A percentile compares a stretch with the other conserved stretches of the same genome.
phyloP scores from a whole-genome alignment of 2,888 invertebrate genomes.

The Copidosoma aretas region DNA sequence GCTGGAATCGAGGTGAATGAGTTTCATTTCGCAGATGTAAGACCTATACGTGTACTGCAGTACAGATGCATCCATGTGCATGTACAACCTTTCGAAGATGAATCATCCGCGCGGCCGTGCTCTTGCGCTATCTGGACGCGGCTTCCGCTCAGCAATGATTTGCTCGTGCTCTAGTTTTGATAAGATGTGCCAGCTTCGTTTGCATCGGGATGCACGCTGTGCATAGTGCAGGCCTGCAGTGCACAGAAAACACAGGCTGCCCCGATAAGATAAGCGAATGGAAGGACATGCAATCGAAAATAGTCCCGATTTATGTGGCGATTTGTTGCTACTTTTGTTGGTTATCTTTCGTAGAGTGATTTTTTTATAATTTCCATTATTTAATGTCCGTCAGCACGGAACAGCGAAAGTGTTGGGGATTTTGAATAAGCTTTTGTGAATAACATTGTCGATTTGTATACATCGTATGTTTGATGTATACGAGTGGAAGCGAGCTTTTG shows the following conservation, averaged over 20 bases:
- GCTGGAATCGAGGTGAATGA: conserved; percentile 20
- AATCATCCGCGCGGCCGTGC: conserved; percentile 27
- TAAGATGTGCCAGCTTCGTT: conserved; percentile 27
- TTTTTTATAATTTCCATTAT: no score
- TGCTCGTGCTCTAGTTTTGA: conserved; percentile 37
- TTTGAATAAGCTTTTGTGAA: no score
- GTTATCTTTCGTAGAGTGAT: not conserved
- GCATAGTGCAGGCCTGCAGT: not conserved
- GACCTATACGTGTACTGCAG: not conserved
- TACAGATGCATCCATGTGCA: not conserved
- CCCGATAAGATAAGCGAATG: conserved; percentile 23
- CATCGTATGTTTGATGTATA: no score
- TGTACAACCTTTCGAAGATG: conserved; percentile 19
- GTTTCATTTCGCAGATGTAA: not conserved
- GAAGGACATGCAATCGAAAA: conserved; percentile 9
- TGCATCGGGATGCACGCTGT: conserved; percentile 3
- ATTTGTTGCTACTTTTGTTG: not conserved
- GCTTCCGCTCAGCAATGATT: conserved; percentile 33
- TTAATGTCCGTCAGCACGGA: no score
- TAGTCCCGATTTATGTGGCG: not conserved
- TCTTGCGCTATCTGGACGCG: conserved; percentile 29
- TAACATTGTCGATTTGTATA: no score
- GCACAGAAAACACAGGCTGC: conserved; percentile 6
- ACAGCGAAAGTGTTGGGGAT: no score
- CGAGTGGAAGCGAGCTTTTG: no score